Evolutionary conservation across 2,797 vertebrate genomes (phyloP).

Genomic region (Neosilurus hyrtlii): DNA sequence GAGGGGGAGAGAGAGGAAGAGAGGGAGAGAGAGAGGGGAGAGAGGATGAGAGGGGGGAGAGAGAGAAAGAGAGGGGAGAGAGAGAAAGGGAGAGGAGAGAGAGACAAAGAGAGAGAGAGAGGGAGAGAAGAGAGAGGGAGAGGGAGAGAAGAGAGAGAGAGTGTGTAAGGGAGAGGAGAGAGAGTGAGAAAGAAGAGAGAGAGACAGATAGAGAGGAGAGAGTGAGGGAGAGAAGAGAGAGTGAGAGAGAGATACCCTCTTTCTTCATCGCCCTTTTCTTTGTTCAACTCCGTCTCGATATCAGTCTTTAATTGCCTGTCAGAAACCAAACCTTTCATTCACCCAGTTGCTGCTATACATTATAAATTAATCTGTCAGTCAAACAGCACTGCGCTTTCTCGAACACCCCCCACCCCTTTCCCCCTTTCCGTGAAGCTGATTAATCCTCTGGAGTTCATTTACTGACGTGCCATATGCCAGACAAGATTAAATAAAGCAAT

Average conservation of each 20-base stretch:
- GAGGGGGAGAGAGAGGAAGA: no score
- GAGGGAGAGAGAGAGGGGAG: no score
- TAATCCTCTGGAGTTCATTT: slow-evolving; percentile 1
- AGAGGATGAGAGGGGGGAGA: no score
- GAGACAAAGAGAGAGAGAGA: no score
- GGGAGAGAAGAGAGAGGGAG: no score
- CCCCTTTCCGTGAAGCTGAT: background rate
- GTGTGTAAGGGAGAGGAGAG: no score
- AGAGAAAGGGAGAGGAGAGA: no score
- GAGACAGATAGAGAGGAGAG: no score
- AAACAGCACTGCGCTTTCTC: background rate
- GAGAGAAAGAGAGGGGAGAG: no score
- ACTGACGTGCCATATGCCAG: background rate
- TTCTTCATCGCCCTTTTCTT: background rate
- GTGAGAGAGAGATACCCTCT: background rate
- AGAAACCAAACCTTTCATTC: slow-evolving; percentile 3
- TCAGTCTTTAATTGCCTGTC: slow-evolving; percentile 11
- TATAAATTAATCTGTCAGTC: slow-evolving; percentile 18
- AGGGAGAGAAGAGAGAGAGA: background rate
- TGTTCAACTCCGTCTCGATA: background rate
- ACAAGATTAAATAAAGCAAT: slow-evolving; percentile 1
- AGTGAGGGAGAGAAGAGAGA: no score
- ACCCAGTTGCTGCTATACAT: background rate
- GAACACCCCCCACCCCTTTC: no score
- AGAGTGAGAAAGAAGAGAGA: no score